Evolutionary conservation across 2,888 invertebrate genomes (phyloP).

Genomic region (Dichetophora obliterata): DNA sequence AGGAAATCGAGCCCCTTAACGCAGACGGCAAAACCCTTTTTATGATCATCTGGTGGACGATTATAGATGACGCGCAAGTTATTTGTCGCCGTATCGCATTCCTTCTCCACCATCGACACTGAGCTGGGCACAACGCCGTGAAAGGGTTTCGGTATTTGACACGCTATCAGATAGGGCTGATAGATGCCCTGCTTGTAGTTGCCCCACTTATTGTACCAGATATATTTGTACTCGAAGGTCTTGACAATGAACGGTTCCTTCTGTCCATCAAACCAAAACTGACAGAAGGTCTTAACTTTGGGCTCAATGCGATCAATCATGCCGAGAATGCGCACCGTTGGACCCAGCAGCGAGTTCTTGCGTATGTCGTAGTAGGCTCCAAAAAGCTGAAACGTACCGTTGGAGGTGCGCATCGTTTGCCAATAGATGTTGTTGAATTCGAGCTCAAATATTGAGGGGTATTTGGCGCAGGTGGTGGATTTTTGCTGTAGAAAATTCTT

Average conservation of each 20-base stretch:
- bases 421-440: slow-evolving; percentile 95
- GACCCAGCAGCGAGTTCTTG: slow-evolving; percentile 82
- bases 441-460: slow-evolving; percentile 89
- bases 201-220: slow-evolving; percentile 95
- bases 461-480: slow-evolving; percentile 81
- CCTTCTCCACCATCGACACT: slow-evolving; percentile 86
- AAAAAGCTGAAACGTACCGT: slow-evolving; percentile 91
- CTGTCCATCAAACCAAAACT: slow-evolving; percentile 89
- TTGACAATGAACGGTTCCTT: slow-evolving; percentile 85
- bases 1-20: slow-evolving; percentile 94
- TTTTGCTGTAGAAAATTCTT: slow-evolving; percentile 76
- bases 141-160: slow-evolving; percentile 84
- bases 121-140: slow-evolving; percentile 82
- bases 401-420: slow-evolving; percentile 85
- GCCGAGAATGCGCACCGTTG: slow-evolving; percentile 85
- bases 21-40: slow-evolving; percentile 90
- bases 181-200: slow-evolving; percentile 92
- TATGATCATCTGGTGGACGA: slow-evolving; percentile 75
- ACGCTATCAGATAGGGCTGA: slow-evolving; percentile 91
- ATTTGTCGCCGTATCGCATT: slow-evolving; percentile 88
- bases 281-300: slow-evolving; percentile 84
- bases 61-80: slow-evolving; percentile 87
- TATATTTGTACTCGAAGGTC: slow-evolving; percentile 91
- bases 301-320: slow-evolving; percentile 94
- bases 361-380: slow-evolving; percentile 91